Evolutionary conservation across 53 echinoderm and acorn worm genomes (phyloP), one percentile per base, ranked within the genome.

Genomic region (Arbacia lixula): DNA sequence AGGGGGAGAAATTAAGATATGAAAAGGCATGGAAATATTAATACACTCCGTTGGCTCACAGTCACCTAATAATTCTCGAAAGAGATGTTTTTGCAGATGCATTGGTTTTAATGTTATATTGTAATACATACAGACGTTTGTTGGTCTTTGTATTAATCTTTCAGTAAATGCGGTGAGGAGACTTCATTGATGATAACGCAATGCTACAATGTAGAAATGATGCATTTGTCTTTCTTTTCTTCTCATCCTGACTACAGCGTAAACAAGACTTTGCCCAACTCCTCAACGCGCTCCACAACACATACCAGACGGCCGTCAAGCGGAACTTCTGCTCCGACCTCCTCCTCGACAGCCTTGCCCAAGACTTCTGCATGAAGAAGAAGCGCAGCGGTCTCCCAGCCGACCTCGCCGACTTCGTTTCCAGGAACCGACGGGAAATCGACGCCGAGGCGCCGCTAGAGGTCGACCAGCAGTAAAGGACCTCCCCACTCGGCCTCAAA

Each of bases 361-460:
- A 61, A 29, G 82, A 81, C 60, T 81, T 81, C 82, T 81, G 82
- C 82, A 81, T 63, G 82, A 64, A 19, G 64, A 81, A 49, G 82
- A 62, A 63, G n/a, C 46, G 63, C 41, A 46, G 82, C 62, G 49
- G 42, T 16, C 29, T 21, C 43, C 82, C 82, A 0, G 64, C 39
- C 5, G 64, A 81, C 31, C n/a, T 81, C 32, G 64, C 82, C 82
- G 82, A 81, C 10, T 43, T 41, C 34, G 64, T 81, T 43, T 62
- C 82, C 62, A 41, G 82, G 62, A 81, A 51, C 82, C 62, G 64
- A 64, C 49, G 82, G 12, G 82, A 81, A 29, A 81, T 64, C 5
- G 52, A 30, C 0, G 64, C 62, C 5, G 82, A 77, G 6, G 34
- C 42, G 52, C n/a, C n/a, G n/a, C n/a, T n/a, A n/a, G n/a, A n/a